phyloP scores from a whole-genome alignment of 2,888 invertebrate genomes.

The Rutpela maculata region DNA sequence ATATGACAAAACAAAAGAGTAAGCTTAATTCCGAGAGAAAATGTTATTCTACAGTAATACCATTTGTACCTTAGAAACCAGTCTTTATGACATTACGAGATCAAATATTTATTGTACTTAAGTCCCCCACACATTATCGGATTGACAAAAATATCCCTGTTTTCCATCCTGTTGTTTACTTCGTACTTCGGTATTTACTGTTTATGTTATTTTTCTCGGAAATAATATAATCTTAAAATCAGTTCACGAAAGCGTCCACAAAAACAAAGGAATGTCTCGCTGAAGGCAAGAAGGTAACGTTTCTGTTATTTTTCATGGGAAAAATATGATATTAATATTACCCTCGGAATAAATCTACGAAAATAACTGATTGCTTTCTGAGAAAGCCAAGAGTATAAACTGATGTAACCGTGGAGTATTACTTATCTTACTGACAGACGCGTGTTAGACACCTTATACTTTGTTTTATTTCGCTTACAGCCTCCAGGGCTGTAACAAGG shows the following conservation, averaged over 20 bases:
- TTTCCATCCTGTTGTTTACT: not conserved
- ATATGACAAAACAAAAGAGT: too few relatives aligned
- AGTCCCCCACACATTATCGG: not conserved
- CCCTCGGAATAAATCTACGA: constrained; percentile 27
- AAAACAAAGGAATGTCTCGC: constrained; percentile 2
- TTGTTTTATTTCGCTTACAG: constrained; percentile 38
- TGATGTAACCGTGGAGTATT: constrained; percentile 35
- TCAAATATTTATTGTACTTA: not conserved
- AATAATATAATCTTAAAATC: constrained; percentile 20
- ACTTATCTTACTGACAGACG: constrained; percentile 47
- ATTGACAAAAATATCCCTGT: constrained; percentile 2
- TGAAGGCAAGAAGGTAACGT: constrained; percentile 6
- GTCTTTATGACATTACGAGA: not conserved
- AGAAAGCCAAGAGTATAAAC: constrained; percentile 34
- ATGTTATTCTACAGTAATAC: too few relatives aligned
- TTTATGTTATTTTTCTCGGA: constrained; percentile 22
- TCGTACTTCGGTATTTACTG: not conserved
- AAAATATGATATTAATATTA: constrained; percentile 38
- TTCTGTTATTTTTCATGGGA: constrained; percentile 29
- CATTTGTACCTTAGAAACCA: too few relatives aligned
- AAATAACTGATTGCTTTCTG: constrained; percentile 39
- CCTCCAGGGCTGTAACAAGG: constrained; percentile 8
- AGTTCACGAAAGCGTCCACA: constrained; percentile 13
- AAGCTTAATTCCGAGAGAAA: too few relatives aligned
- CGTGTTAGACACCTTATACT: constrained; percentile 47